Conservation (phyloP, 2,888 invertebrate species). For the Scaptodrosophila latifasciaeformis region DNA sequence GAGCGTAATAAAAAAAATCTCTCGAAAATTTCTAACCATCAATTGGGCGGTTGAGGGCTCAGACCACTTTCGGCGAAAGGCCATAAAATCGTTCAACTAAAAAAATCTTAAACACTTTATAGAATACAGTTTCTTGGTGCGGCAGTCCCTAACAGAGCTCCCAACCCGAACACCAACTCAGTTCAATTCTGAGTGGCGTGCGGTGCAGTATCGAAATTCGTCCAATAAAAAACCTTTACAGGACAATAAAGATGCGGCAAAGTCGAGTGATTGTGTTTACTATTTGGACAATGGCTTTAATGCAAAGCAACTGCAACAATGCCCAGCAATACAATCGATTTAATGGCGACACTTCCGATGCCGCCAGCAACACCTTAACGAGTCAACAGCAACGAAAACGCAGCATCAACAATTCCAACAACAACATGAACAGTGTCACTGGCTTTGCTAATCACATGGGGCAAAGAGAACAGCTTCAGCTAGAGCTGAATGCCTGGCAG, state of each 20-base stretch:
- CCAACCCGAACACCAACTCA: constrained; percentile 32
- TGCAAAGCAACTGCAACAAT: constrained; percentile 14
- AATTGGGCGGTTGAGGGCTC: constrained; percentile 24
- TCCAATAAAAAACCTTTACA: neutral
- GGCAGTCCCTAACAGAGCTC: constrained; percentile 16
- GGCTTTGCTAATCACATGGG: no score
- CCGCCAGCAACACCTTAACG: constrained; percentile 11
- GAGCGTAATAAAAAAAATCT: constrained; percentile 4
- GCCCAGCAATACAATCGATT: constrained; percentile 30
- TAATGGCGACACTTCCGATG: constrained; percentile 44
- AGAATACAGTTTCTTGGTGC: constrained; percentile 42
- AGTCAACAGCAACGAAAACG: neutral
- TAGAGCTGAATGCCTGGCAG: constrained; percentile 58
- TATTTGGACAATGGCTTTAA: constrained; percentile 36
- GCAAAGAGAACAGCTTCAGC: constrained; percentile 19
- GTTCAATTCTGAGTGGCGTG: constrained; percentile 53
- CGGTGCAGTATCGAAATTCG: constrained; percentile 21
- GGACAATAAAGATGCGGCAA: constrained; percentile 35
- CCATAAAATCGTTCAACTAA: constrained; percentile 56
- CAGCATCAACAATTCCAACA: constrained; percentile 20
- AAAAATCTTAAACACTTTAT: constrained; percentile 48
- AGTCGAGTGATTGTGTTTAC: constrained; percentile 29
- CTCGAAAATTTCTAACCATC: constrained; percentile 3
- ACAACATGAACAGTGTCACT: no score
- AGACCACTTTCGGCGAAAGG: constrained; percentile 56